Evolutionary conservation across 2,888 invertebrate genomes (phyloP), one percentile per base, ranked within the genome.

Genomic region (Leptopterna dolabrata): DNA sequence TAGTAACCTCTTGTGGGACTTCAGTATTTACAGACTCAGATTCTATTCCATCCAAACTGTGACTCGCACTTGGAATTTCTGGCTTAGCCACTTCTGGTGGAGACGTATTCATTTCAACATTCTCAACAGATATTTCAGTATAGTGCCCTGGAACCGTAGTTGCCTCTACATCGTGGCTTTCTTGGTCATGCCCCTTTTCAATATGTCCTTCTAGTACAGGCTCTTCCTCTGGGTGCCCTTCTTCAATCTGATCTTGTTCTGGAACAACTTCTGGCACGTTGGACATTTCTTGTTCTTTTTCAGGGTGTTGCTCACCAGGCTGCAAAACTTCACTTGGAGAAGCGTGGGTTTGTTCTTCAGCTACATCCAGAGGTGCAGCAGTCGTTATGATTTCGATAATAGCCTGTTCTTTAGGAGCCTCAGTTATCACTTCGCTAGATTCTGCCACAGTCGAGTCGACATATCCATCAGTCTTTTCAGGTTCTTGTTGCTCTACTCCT

Each of bases 101-200:
- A 51, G 73, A 87, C 81, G 45, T 89, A 80, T 87, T 87, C 76
- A 83, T 82, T 82, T 78, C 87, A 1, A 80, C 87, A 82, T 90
- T 89, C 88, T 89, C 89, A 63, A 89, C 89, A 36, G 88, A 86
- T 51, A 88, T 87, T 88, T 90, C 89, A 24, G 89, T 89, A 80
- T 88, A 89, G 24, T 88, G 76, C 87, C 81, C 88, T 24, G 80
- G 30, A 16, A 19, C 11, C 19, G 87, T 80, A 16, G 87, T 78
- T 13, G 70, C 87, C 27, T 86, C 78, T 45, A 55, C 43, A 43
- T 70, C 80, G n/a, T 86, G 78, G 19, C 19, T 41, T 43, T 86
- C 80, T 30, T 89, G 80, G 47, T 89, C 89, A 63, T 88, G 76
- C 78, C 87, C 47, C 47, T 88, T 41, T 30, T 55, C 63, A 4